These are phyloP conservation scores for Cosmopolites sordidus DNA, from an alignment of 2,888 invertebrate species.

Conservation along the genomic window DNA sequence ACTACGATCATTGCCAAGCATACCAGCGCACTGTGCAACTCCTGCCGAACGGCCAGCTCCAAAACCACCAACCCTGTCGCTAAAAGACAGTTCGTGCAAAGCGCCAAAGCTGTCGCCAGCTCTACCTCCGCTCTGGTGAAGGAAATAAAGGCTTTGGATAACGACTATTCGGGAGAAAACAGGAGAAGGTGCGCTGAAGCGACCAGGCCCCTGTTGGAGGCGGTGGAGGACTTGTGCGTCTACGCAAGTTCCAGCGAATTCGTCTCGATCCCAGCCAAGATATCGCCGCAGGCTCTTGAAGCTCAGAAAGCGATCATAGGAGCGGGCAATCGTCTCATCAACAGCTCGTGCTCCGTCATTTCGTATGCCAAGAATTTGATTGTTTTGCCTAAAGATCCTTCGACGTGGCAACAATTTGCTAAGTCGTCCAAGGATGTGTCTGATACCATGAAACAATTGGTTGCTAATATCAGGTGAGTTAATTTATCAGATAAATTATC, in stretches of 20 bases:
- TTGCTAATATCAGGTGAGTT: slow-evolving; percentile 87
- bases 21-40: slow-evolving; percentile 91
- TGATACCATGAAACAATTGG: slow-evolving; percentile 91
- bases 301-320: slow-evolving; percentile 85
- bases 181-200: slow-evolving; percentile 69
- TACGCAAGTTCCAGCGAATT: slow-evolving; percentile 95
- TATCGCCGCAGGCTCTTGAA: slow-evolving; percentile 75
- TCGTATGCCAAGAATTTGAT: slow-evolving; percentile 85
- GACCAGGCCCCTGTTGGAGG: slow-evolving; percentile 77
- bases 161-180: slow-evolving; percentile 75
- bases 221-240: slow-evolving; percentile 86
- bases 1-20: slow-evolving; percentile 94
- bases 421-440: slow-evolving; percentile 93
- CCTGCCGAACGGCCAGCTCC: slow-evolving; percentile 87
- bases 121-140: slow-evolving; percentile 91
- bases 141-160: slow-evolving; percentile 87
- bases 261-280: slow-evolving; percentile 85
- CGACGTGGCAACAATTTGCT: slow-evolving; percentile 92
- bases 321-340: slow-evolving; percentile 73
- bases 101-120: slow-evolving; percentile 95
- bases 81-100: slow-evolving; percentile 94
- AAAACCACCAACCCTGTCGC: slow-evolving; percentile 87
- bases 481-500: too few relatives aligned
- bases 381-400: slow-evolving; percentile 82
- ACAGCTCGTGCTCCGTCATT: slow-evolving; percentile 87